Percentiles rank a stretch among this genome's conserved stretches.
These are phyloP conservation scores for Cossypha dichroa DNA, from an alignment of 2,797 vertebrate genomes.

Conservation along the genomic window DNA sequence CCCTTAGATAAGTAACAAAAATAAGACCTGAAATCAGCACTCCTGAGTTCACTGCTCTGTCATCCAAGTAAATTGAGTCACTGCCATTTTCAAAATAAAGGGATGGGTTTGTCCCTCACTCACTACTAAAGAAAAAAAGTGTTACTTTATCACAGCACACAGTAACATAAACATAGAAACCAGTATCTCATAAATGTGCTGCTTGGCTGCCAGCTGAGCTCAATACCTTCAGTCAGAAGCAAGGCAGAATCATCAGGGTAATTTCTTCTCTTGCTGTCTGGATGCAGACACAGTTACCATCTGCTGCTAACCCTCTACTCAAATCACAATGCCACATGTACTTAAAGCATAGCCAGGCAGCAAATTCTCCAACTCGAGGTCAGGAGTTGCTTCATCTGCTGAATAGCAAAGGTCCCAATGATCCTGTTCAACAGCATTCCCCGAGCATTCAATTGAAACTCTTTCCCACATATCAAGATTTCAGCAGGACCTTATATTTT, in stretches of 20 bases:
- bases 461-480: not conserved
- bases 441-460: not conserved
- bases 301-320: not conserved
- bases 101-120: not conserved
- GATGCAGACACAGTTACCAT: not conserved
- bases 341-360: not conserved
- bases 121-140: not conserved
- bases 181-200: not conserved
- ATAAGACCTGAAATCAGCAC: not conserved
- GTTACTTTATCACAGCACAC: not conserved
- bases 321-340: not conserved
- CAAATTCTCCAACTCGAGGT: not conserved
- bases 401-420: not conserved
- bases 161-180: not conserved
- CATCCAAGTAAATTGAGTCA: not conserved
- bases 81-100: not conserved
- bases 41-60: not conserved
- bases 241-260: not conserved
- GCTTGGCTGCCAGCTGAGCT: not conserved
- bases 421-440: not conserved
- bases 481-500: not conserved
- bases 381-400: not conserved
- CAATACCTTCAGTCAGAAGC: not conserved
- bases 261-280: not conserved
- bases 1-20: not conserved